A percentile compares a stretch with the other conserved stretches of the same genome.
phyloP scores from a whole-genome alignment of 2,888 invertebrate genomes.

The Nezara viridula region DNA sequence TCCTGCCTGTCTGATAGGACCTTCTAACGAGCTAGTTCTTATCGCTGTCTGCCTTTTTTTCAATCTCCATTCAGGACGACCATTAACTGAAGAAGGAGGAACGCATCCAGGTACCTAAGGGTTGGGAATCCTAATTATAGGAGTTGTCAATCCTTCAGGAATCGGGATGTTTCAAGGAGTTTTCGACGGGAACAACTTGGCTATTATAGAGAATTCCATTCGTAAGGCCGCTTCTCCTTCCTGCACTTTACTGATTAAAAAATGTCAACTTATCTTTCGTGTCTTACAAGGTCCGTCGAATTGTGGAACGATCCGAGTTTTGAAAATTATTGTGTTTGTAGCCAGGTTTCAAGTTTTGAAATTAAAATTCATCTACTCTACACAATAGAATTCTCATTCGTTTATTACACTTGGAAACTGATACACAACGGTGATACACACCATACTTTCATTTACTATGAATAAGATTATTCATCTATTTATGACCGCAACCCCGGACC shows the following conservation, averaged over 20 bases:
- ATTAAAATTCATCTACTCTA: no score
- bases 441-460: no score
- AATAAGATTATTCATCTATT: no score
- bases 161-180: background rate
- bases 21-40: slow-evolving; percentile 45
- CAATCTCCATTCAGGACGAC: slow-evolving; percentile 8
- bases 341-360: no score
- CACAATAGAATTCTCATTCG: no score
- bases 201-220: background rate
- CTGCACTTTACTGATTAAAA: background rate
- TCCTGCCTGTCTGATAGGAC: slow-evolving; percentile 4
- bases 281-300: background rate
- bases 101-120: background rate
- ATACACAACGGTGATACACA: no score
- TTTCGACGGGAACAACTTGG: background rate
- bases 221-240: background rate
- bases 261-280: background rate
- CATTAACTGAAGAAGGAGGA: slow-evolving; percentile 15
- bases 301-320: no score
- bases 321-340: no score
- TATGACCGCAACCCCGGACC: no score
- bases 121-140: slow-evolving; percentile 18
- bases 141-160: background rate
- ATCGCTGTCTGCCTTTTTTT: slow-evolving; percentile 12
- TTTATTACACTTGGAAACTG: no score